A percentile compares a stretch with the other conserved stretches of the same genome.
Conservation (phyloP, 2,797 vertebrate species). For the Novumbra hubbsi region DNA sequence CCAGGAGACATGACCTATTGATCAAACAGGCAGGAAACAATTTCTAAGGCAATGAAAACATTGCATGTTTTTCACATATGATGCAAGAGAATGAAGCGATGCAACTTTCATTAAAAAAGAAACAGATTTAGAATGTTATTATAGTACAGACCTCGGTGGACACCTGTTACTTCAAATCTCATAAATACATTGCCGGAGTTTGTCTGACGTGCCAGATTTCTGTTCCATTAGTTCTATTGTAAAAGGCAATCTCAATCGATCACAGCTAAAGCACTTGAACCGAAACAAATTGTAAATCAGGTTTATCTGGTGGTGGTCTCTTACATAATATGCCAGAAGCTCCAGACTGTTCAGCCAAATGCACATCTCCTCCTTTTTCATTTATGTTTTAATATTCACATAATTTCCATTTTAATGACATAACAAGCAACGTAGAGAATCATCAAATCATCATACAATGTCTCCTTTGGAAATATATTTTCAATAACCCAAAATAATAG, state of each 20-base stretch:
- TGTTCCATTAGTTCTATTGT: not conserved
- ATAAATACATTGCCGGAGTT: conserved; percentile 19
- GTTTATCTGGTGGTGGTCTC: conserved; percentile 2
- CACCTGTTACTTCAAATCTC: not conserved
- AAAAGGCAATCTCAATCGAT: not conserved
- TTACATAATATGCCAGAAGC: not conserved
- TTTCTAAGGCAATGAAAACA: not conserved
- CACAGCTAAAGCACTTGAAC: not conserved
- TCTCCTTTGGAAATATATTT: not conserved
- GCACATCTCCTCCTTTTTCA: not conserved
- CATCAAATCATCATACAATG: not conserved
- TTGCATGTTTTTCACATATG: conserved; percentile 25
- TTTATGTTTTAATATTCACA: not conserved
- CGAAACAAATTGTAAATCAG: not conserved
- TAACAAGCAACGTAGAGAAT: not conserved
- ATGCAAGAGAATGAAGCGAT: conserved; percentile 42
- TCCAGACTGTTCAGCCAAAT: not conserved
- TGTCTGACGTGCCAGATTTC: conserved; percentile 36
- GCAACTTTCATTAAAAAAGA: conserved; percentile 37
- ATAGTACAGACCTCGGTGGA: not conserved
- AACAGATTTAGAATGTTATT: not conserved
- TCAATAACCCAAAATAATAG: not conserved
- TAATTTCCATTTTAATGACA: not conserved
- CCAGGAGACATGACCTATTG: not conserved
- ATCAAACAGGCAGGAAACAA: not conserved